Evolutionary conservation across 2,888 invertebrate species (phyloP).

Genomic region (Pheosia gnoma): DNA sequence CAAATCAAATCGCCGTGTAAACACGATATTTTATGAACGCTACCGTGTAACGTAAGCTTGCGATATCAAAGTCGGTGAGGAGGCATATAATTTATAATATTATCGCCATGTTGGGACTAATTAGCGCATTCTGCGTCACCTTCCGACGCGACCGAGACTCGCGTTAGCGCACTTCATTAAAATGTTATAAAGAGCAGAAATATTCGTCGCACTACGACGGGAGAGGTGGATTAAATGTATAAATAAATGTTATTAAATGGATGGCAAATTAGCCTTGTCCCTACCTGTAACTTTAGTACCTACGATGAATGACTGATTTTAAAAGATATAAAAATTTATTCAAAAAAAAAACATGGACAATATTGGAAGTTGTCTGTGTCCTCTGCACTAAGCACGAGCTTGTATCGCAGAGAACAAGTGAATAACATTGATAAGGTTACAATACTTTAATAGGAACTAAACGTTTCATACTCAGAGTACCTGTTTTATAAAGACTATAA

Average conservation of each 20-base stretch:
- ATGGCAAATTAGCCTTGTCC: too few relatives aligned
- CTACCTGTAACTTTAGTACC: too few relatives aligned
- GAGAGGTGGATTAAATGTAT: not conserved
- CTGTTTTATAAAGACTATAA: too few relatives aligned
- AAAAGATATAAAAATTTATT: too few relatives aligned
- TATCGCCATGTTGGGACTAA: conserved; percentile 45
- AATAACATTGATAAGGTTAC: too few relatives aligned
- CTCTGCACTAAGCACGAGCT: too few relatives aligned
- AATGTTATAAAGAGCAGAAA: conserved; percentile 26
- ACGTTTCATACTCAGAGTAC: too few relatives aligned
- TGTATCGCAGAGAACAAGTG: too few relatives aligned
- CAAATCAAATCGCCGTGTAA: conserved; percentile 36
- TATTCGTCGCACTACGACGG: conserved; percentile 22
- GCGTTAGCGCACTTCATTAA: conserved; percentile 30
- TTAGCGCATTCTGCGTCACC: conserved; percentile 39
- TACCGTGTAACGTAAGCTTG: conserved; percentile 37
- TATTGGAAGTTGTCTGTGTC: too few relatives aligned
- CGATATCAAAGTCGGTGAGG: conserved; percentile 47
- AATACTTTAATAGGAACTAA: too few relatives aligned
- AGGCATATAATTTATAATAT: conserved; percentile 47
- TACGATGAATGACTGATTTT: too few relatives aligned
- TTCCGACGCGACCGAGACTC: conserved; percentile 27
- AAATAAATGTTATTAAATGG: not conserved
- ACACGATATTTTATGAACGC: conserved; percentile 41
- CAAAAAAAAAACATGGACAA: too few relatives aligned